phyloP scores from a whole-genome alignment of 1,140 invertebrate species.

The Teleopsis dalmanni region DNA sequence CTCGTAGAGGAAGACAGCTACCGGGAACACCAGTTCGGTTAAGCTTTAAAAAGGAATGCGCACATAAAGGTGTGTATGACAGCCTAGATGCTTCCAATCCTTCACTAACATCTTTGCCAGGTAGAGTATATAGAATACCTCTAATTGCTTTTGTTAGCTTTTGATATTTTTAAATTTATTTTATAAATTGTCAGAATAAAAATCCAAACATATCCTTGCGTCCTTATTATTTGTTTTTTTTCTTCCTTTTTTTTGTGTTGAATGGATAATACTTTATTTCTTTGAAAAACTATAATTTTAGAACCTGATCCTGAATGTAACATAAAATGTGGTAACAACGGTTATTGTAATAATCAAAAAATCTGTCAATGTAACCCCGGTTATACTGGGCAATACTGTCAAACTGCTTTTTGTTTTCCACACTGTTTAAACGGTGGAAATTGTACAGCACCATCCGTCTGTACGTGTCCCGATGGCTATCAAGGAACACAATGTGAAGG shows the following conservation, averaged over 20 bases:
- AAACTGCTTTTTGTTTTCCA: slow-evolving; percentile 83
- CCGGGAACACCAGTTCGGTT: slow-evolving; percentile 84
- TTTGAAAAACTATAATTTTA: slow-evolving; percentile 42
- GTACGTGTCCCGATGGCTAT: slow-evolving; percentile 78
- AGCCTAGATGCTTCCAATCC: slow-evolving; percentile 43
- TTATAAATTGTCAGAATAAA: no score
- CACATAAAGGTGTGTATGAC: slow-evolving; percentile 74
- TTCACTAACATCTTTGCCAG: slow-evolving; percentile 45
- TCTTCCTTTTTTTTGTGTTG: no score
- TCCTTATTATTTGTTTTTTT: no score
- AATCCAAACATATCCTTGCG: no score
- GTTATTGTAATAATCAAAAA: slow-evolving; percentile 71
- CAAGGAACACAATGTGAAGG: slow-evolving; percentile 89
- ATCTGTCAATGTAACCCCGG: slow-evolving; percentile 82
- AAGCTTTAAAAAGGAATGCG: slow-evolving; percentile 88
- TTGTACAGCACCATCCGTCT: slow-evolving; percentile 79
- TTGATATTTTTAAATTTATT: no score
- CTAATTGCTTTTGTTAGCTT: no score
- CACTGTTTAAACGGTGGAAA: slow-evolving; percentile 87
- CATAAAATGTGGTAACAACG: slow-evolving; percentile 75
- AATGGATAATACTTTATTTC: no score
- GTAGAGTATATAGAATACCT: slow-evolving; percentile 44
- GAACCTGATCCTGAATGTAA: slow-evolving; percentile 82
- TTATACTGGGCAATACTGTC: slow-evolving; percentile 81
- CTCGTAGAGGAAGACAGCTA: slow-evolving; percentile 63